Evolutionary conservation across 2,888 invertebrate species (phyloP).

Genomic region (Chrysolina americana): DNA sequence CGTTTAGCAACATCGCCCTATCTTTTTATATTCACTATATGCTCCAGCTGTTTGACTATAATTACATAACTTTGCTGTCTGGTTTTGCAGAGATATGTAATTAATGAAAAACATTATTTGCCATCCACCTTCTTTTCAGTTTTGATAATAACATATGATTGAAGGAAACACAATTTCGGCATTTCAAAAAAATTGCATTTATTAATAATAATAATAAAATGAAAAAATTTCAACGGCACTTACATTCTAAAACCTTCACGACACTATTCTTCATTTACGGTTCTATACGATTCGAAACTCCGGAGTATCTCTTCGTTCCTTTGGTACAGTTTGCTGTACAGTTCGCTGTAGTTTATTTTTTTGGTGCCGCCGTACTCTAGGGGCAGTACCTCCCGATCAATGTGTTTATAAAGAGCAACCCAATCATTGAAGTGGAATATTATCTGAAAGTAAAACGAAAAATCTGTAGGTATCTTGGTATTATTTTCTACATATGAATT

Average conservation of each 20-base stretch:
- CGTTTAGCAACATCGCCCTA: no score
- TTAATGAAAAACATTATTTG: no score
- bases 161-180: no score
- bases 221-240: background rate
- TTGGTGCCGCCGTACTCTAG: conserved; percentile 75
- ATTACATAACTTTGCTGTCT: no score
- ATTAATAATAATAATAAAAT: background rate
- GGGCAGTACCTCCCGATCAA: conserved; percentile 71
- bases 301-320: conserved; percentile 57
- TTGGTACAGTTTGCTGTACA: conserved; percentile 56
- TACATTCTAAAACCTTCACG: background rate
- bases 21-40: no score
- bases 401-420: conserved; percentile 71
- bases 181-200: background rate
- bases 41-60: no score
- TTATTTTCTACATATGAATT: no score
- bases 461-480: background rate
- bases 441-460: conserved; percentile 60
- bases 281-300: conserved; percentile 54
- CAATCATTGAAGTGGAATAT: conserved; percentile 73
- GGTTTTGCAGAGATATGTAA: no score
- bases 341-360: conserved; percentile 54
- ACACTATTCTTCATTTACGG: background rate
- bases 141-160: no score
- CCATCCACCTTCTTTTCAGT: no score